Percentiles rank a stretch among this genome's conserved stretches.
These are phyloP conservation scores for Oenanthe oenanthe DNA, from an alignment of 2,113 vertebrate genomes.

Conservation along the genomic window DNA sequence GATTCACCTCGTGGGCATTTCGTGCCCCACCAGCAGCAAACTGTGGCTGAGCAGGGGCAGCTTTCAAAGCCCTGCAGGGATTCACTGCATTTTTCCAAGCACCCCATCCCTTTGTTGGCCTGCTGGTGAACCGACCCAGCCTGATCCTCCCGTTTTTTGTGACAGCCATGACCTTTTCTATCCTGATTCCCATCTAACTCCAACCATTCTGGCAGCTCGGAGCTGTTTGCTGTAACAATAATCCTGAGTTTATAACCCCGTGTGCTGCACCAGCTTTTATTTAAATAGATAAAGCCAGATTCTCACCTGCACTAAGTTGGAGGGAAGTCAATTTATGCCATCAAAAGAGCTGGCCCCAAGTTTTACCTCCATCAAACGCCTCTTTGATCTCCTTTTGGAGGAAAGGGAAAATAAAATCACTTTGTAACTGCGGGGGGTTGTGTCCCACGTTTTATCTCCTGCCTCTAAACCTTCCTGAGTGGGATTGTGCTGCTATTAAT, in stretches of 20 bases:
- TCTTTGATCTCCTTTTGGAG: constrained; percentile 62
- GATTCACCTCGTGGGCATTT: constrained; percentile 43
- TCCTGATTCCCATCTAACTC: not conserved
- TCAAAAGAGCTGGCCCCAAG: constrained; percentile 60
- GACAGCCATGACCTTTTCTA: constrained; percentile 24
- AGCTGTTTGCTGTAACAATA: constrained; percentile 4
- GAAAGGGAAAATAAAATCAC: constrained; percentile 33
- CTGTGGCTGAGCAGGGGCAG: not conserved
- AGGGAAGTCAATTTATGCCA: constrained; percentile 59
- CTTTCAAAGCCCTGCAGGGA: constrained; percentile 25
- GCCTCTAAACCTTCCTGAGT: not conserved
- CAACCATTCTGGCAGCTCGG: constrained; percentile 27
- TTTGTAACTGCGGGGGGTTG: constrained; percentile 7
- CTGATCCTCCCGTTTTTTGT: not conserved
- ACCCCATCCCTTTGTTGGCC: not conserved
- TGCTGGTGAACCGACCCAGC: not conserved
- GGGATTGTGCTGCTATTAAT: not conserved
- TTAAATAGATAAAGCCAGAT: constrained; percentile 53
- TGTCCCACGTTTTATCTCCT: not conserved
- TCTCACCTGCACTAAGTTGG: constrained; percentile 59
- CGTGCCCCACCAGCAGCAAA: not conserved
- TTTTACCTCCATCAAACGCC: constrained; percentile 49
- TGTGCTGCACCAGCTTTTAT: not conserved
- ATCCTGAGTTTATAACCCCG: not conserved
- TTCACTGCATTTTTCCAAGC: constrained; percentile 7